These are phyloP conservation scores for Okamejei kenojei DNA, from an alignment of 2,797 vertebrate genomes.

Conservation along the genomic window DNA sequence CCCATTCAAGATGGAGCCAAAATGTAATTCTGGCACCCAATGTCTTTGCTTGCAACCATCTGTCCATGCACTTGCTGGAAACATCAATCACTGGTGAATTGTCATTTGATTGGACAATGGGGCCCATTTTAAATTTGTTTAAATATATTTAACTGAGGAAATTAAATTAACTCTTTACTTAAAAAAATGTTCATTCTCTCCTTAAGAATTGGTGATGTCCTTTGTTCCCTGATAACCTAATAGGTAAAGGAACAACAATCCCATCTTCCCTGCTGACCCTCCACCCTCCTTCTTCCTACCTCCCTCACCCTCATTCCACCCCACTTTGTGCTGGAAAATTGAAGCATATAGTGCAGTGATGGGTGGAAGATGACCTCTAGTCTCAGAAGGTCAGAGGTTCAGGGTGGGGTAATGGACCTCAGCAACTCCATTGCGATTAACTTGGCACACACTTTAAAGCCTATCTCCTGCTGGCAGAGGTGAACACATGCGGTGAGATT, in stretches of 20 bases:
- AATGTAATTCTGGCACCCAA: background rate
- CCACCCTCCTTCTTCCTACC: background rate
- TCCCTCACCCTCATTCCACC: too few relatives aligned
- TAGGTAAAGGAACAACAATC: background rate
- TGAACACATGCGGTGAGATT: too few relatives aligned
- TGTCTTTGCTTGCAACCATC: background rate
- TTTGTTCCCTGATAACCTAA: background rate
- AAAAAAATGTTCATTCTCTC: background rate
- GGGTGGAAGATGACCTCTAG: too few relatives aligned
- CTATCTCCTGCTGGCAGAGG: too few relatives aligned
- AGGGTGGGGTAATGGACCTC: background rate
- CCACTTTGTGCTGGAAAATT: background rate
- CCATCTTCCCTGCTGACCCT: background rate
- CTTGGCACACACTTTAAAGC: background rate
- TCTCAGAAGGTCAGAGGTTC: background rate
- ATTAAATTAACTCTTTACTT: background rate
- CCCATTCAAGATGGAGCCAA: too few relatives aligned
- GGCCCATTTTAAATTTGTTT: background rate
- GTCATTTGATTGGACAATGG: background rate
- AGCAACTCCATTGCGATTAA: background rate
- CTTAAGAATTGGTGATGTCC: too few relatives aligned
- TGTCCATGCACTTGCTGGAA: background rate
- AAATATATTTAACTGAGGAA: background rate
- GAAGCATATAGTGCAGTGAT: background rate
- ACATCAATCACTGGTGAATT: conserved; percentile 15